phyloP scores from a whole-genome alignment of 92 coral and sea anemone species.

The Porites lobata region DNA sequence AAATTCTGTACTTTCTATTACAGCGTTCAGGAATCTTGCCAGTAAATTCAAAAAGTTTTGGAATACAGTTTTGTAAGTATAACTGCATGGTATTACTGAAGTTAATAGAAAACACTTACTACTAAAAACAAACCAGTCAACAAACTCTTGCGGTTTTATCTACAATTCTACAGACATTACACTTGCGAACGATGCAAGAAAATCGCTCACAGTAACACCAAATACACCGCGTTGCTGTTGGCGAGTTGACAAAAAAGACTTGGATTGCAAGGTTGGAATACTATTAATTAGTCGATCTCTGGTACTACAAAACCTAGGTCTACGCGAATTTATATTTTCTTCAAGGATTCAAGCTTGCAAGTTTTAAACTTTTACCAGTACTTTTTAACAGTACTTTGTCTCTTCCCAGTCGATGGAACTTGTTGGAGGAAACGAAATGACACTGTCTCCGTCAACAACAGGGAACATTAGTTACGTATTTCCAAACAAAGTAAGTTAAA shows the following conservation, averaged over 20 bases:
- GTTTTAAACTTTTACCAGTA: not conserved
- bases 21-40: slow-evolving; percentile 72
- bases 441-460: slow-evolving; percentile 64
- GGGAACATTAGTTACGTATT: slow-evolving; percentile 85
- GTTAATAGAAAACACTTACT: too few species aligned
- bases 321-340: not conserved
- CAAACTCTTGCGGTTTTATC: too few species aligned
- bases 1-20: not conserved
- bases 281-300: not conserved
- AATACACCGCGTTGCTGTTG: slow-evolving; percentile 83
- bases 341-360: too few species aligned
- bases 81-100: too few species aligned
- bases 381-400: not conserved
- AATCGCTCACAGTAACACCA: slow-evolving; percentile 65
- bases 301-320: too few species aligned
- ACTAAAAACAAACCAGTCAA: too few species aligned
- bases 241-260: slow-evolving; percentile 73
- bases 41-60: slow-evolving; percentile 74
- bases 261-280: slow-evolving; percentile 73
- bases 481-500: slow-evolving; percentile 89
- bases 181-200: slow-evolving; percentile 74
- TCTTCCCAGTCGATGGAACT: slow-evolving; percentile 90
- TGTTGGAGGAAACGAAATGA: slow-evolving; percentile 89
- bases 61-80: slow-evolving; percentile 81
- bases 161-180: slow-evolving; percentile 52